Evolutionary conservation across 2,113 vertebrate genomes (phyloP), one percentile per base, ranked within the genome.

Genomic region (Cavia aperea): DNA sequence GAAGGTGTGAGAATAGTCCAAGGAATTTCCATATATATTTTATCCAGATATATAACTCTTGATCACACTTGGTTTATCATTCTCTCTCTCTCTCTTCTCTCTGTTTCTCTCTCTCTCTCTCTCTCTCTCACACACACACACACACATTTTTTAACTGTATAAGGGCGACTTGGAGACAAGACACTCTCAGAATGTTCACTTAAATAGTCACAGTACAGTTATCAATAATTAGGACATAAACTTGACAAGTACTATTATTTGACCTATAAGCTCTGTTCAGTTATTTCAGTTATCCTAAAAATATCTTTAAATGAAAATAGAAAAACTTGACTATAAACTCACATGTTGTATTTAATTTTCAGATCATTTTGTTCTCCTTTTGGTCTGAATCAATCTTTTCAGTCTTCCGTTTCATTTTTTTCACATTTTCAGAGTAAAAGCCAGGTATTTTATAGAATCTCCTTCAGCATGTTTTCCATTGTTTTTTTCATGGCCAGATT

Each of bases 181-280:
- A 86, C 43, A 8, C 54, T 33, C 56, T 29, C 51, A 93, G 58
- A 60, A n/a, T 54, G 16, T 70, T 90, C 23, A 77, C 21, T 86
- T 89, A 70, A 23, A 7, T 79, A 84, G 82, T n/a, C 15, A 75
- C 3, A 75, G 24, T 73, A 60, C 19, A 87, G 56, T 92, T 78
- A 81, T 92, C 36, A 90, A 81, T 49, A 87, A 39, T 81, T 90
- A 65, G 63, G 31, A 96, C 63, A 79, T 85, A 58, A 93, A 90
- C 54, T 85, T 79, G 65, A 68, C 54, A 73, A 58, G 18, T 79
- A 24, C 36, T 60, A 7, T 85, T 65, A 86, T 66, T 68, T 87
- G 60, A 83, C 65, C 11, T 78, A 58, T 85, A 84, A 93, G 46
- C 11, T 10, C 39, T 33, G 77, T 81, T 92, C 43, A 77, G 2